These are phyloP conservation scores for Istiophorus platypterus DNA, from an alignment of 2,113 vertebrate genomes.

Conservation along the genomic window DNA sequence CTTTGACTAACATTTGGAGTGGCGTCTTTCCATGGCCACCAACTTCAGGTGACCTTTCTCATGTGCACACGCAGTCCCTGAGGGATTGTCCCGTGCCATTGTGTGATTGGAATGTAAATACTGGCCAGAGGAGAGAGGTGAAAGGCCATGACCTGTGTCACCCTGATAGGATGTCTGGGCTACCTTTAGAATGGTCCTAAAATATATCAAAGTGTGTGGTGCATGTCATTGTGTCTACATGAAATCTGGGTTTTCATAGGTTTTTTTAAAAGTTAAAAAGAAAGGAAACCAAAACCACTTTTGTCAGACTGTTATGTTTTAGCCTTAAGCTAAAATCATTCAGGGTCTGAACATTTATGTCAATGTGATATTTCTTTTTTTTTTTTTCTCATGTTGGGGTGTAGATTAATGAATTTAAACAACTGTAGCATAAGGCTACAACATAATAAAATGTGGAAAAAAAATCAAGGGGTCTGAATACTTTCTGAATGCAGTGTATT, in stretches of 20 bases:
- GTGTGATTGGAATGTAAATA: constrained; percentile 59
- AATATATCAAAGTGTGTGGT: constrained; percentile 18
- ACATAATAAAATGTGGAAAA: too few species aligned
- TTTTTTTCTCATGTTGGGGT: too few species aligned
- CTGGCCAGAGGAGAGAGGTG: constrained; percentile 26
- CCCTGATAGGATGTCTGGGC: constrained; percentile 22
- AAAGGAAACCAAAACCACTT: too few species aligned
- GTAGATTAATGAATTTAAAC: too few species aligned
- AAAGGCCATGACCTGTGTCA: constrained; percentile 53
- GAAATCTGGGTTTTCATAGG: too few species aligned
- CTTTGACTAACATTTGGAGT: constrained; percentile 43
- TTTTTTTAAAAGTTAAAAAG: background rate
- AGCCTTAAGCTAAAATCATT: too few species aligned
- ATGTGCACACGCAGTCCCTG: constrained; percentile 6
- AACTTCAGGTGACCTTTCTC: constrained; percentile 59
- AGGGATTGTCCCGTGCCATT: constrained; percentile 33
- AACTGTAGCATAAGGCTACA: too few species aligned
- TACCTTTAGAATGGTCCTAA: constrained; percentile 13
- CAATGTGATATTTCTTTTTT: too few species aligned
- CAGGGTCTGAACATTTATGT: too few species aligned
- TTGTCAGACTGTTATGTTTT: too few species aligned
- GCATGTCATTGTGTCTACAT: background rate
- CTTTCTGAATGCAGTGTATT: background rate
- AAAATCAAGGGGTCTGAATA: too few species aligned
- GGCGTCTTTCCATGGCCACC: constrained; percentile 3